Evolutionary conservation across 2,797 vertebrate species (phyloP).

Genomic region (Clarias platycephalus): DNA sequence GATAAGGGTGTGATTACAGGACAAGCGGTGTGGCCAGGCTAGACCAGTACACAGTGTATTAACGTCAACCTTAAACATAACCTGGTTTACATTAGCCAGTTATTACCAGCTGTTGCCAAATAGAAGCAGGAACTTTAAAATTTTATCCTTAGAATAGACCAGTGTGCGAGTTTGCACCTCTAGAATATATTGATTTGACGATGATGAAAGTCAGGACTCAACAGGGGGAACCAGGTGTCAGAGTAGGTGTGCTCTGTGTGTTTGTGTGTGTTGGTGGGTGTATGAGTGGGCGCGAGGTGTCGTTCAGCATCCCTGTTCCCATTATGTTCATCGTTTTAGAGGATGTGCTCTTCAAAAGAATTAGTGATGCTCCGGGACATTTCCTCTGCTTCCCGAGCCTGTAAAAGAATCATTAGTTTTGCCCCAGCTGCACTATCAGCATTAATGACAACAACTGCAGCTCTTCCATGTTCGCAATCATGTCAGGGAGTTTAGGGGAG

Average conservation of each 20-base stretch:
- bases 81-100: background rate
- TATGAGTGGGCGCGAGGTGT: conserved; percentile 29
- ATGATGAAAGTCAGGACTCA: conserved; percentile 10
- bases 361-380: conserved; percentile 55
- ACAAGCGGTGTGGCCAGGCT: background rate
- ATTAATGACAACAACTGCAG: conserved; percentile 57
- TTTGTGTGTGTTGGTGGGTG: background rate
- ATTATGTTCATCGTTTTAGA: conserved; percentile 55
- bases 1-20: background rate
- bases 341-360: conserved; percentile 52
- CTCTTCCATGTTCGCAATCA: conserved; percentile 56
- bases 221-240: background rate
- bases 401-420: conserved; percentile 62
- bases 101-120: background rate
- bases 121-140: background rate
- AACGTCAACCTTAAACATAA: background rate
- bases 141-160: background rate
- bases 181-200: background rate
- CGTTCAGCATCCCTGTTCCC: conserved; percentile 43
- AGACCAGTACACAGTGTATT: background rate
- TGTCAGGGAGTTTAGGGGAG: conserved; percentile 44
- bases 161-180: background rate
- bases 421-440: conserved; percentile 63
- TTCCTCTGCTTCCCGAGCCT: conserved; percentile 45
- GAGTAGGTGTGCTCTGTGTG: background rate